Evolutionary conservation across 2,797 vertebrate genomes (phyloP).

Genomic region (Otolemur crassicaudatus): DNA sequence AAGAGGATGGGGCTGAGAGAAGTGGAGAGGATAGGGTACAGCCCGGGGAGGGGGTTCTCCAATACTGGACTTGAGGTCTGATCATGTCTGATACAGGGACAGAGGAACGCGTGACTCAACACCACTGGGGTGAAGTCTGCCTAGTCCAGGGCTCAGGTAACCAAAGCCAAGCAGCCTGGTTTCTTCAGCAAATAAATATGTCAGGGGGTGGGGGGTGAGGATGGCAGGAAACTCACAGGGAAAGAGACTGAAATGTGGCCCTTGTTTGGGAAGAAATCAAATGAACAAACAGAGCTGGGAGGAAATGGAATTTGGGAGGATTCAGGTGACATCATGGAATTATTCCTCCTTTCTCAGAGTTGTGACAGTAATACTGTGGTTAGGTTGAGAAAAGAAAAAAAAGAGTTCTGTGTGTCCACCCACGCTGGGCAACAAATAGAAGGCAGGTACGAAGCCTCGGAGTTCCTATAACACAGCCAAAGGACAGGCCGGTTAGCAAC

Average conservation of each 20-base stretch:
- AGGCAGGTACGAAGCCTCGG: accelerated
- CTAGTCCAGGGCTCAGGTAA: not conserved
- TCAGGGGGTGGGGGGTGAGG: accelerated
- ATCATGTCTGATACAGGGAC: not conserved
- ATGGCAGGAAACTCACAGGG: not conserved
- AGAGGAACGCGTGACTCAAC: accelerated
- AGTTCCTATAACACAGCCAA: accelerated
- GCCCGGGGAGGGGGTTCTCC: accelerated
- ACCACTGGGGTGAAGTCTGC: accelerated
- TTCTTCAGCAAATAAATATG: not conserved
- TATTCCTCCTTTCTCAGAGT: not conserved
- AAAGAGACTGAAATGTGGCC: not conserved
- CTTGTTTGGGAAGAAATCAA: not conserved
- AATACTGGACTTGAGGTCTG: not conserved
- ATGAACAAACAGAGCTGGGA: not conserved
- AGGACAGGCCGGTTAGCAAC: not conserved
- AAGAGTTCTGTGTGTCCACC: too few species aligned
- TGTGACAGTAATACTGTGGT: accelerated
- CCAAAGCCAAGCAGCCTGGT: not conserved
- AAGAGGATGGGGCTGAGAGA: accelerated
- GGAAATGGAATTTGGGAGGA: not conserved
- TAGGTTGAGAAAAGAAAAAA: accelerated
- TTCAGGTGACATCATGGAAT: too few species aligned
- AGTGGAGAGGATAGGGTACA: not conserved
- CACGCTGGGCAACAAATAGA: accelerated